Evolutionary conservation across 2,113 vertebrate genomes (phyloP).

Genomic region (Gymnocephalus cernua): DNA sequence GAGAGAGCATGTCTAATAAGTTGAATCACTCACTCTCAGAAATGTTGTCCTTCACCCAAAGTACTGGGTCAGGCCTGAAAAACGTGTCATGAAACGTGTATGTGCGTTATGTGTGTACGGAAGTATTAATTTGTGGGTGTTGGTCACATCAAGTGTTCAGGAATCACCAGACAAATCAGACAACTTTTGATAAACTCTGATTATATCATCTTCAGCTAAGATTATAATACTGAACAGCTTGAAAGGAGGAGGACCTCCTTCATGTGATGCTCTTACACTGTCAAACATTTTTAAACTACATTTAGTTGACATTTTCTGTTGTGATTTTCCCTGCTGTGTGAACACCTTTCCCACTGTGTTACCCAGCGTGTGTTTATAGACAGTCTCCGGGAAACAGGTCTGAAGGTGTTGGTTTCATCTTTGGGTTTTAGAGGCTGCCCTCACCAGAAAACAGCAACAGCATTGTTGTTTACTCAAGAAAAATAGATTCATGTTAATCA

Average conservation of each 20-base stretch:
- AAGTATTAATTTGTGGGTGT: neutral
- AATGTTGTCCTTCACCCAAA: constrained; percentile 11
- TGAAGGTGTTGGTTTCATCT: too few species aligned
- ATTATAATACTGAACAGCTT: neutral
- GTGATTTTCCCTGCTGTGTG: too few species aligned
- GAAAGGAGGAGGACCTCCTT: neutral
- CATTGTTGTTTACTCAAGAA: neutral
- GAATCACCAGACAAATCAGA: neutral
- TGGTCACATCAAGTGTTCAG: neutral
- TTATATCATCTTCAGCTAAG: neutral
- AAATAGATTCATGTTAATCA: neutral
- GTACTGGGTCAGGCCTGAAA: neutral
- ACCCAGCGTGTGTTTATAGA: too few species aligned
- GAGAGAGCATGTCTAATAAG: neutral
- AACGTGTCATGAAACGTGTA: neutral
- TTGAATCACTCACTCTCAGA: constrained; percentile 14
- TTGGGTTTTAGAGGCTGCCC: too few species aligned
- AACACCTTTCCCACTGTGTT: too few species aligned
- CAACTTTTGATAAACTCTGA: neutral
- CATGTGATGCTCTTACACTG: too few species aligned
- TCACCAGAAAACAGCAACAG: neutral
- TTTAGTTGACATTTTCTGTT: too few species aligned
- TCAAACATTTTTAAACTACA: too few species aligned
- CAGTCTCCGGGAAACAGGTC: too few species aligned
- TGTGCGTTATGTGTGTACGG: neutral